phyloP scores from a whole-genome alignment of 2,797 vertebrate genomes.

The Oryzias sinensis region DNA sequence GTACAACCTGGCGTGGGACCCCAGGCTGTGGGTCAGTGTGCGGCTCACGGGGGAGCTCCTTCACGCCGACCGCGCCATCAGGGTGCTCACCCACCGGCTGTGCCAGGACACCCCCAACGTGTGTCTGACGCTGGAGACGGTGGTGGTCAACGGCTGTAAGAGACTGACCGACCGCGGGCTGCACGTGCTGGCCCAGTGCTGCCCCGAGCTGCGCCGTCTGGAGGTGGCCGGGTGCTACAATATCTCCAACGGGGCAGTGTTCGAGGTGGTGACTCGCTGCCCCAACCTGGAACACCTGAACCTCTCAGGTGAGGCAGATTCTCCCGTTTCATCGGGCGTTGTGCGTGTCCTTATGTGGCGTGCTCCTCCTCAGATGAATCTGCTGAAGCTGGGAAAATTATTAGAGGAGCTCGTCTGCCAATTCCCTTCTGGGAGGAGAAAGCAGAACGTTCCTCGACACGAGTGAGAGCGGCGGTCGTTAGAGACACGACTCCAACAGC shows the following conservation, averaged over 20 bases:
- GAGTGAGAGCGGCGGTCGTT: conserved; percentile 65
- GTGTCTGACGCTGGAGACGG: conserved; percentile 94
- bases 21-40: conserved; percentile 90
- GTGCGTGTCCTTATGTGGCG: conserved; percentile 40
- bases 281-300: conserved; percentile 96
- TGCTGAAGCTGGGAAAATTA: conserved; percentile 71
- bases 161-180: conserved; percentile 96
- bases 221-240: conserved; percentile 95
- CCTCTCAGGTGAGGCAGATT: conserved; percentile 86
- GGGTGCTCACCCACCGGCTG: conserved; percentile 91
- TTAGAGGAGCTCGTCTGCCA: conserved; percentile 74
- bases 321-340: conserved; percentile 15
- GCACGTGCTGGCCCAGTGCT: conserved; percentile 91
- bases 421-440: conserved; percentile 66
- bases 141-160: conserved; percentile 90
- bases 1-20: conserved; percentile 98
- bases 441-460: conserved; percentile 58
- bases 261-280: conserved; percentile 94
- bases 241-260: conserved; percentile 94
- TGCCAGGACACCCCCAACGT: conserved; percentile 98
- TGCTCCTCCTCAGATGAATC: conserved; percentile 52
- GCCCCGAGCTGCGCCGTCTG: conserved; percentile 90
- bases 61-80: conserved; percentile 90
- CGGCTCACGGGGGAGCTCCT: conserved; percentile 89
- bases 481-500: conserved; percentile 68